phyloP scores from a whole-genome alignment of 2,113 vertebrate genomes.

The Hepsetus odoe region DNA sequence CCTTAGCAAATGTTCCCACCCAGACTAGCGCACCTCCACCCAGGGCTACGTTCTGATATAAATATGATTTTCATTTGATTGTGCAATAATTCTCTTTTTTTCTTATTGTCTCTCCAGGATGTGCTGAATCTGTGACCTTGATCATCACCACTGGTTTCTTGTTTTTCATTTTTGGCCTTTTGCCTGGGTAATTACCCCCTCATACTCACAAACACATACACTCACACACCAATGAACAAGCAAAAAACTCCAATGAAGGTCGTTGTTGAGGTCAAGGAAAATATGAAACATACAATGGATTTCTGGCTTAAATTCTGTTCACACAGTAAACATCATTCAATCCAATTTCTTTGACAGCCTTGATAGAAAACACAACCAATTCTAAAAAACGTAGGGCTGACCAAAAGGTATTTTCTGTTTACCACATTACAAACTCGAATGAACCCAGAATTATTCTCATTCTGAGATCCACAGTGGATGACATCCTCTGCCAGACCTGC shows the following conservation, averaged over 20 bases:
- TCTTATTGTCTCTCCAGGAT: not conserved
- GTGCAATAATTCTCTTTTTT: not conserved
- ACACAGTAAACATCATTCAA: not conserved
- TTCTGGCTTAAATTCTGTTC: not conserved
- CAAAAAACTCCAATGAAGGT: not conserved
- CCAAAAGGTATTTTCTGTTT: not conserved
- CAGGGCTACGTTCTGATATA: not conserved
- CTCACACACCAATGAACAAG: too few species aligned
- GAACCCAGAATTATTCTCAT: not conserved
- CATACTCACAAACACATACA: not conserved
- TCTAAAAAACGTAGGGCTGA: not conserved
- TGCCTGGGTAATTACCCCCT: not conserved
- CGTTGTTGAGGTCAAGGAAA: not conserved
- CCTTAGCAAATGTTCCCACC: not conserved
- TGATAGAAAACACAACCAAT: not conserved
- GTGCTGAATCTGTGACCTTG: not conserved
- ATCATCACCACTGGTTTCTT: not conserved
- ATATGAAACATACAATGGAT: not conserved
- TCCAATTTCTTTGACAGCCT: slow-evolving; percentile 5
- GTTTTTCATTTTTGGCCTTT: not conserved
- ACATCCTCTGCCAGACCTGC: not conserved
- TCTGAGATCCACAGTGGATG: not conserved
- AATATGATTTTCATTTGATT: not conserved
- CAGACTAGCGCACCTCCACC: not conserved
- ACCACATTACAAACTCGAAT: not conserved